These are phyloP conservation scores for Polymixis lichenea DNA, from an alignment of 2,888 invertebrate genomes.

Conservation along the genomic window DNA sequence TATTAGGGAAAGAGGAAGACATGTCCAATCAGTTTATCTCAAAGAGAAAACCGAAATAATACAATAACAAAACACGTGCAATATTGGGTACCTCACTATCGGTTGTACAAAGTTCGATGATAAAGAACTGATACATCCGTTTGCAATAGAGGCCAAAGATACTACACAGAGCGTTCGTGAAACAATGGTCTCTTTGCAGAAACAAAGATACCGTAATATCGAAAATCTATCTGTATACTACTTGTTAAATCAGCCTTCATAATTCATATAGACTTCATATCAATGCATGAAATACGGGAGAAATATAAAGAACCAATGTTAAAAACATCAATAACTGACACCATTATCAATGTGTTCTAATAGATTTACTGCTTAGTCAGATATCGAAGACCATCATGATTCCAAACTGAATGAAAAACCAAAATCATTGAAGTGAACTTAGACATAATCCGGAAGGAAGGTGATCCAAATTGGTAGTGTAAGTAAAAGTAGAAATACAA, in stretches of 20 bases:
- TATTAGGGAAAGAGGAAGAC: background rate
- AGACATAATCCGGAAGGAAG: too few species aligned
- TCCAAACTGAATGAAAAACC: background rate
- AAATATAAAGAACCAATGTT: background rate
- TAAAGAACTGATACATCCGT: constrained; percentile 46
- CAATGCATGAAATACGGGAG: background rate
- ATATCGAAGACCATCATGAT: background rate
- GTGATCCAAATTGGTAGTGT: too few species aligned
- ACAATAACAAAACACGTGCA: constrained; percentile 21
- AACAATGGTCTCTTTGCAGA: constrained; percentile 21
- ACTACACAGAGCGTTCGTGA: constrained; percentile 7
- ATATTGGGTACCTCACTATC: constrained; percentile 38
- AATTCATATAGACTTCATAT: too few species aligned
- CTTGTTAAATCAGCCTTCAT: background rate
- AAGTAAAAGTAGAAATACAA: background rate
- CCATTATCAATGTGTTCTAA: background rate
- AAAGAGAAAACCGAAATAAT: background rate
- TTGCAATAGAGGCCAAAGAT: constrained; percentile 18
- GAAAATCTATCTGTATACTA: background rate
- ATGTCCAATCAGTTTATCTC: background rate
- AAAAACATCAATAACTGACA: background rate
- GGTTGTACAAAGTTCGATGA: constrained; percentile 50
- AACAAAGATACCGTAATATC: constrained; percentile 18
- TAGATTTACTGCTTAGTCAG: background rate
- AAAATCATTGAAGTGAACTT: too few species aligned